Evolutionary conservation across 2,797 vertebrate genomes (phyloP).

Genomic region (Geotria australis): DNA sequence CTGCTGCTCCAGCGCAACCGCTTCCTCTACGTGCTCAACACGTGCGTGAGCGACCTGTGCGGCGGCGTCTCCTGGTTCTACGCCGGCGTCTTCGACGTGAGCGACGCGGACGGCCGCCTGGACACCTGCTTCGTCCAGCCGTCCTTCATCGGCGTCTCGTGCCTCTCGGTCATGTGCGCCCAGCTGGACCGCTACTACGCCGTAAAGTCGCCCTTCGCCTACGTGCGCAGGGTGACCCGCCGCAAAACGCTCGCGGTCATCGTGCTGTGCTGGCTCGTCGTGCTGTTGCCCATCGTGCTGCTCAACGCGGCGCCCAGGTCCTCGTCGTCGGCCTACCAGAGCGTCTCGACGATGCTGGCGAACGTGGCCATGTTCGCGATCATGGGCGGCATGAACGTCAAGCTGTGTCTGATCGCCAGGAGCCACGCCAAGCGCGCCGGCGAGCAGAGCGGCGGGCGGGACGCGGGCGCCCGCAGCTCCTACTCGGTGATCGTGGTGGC

Average conservation of each 20-base stretch:
- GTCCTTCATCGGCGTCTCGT: slow-evolving; percentile 27
- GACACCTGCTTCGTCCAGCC: slow-evolving; percentile 22
- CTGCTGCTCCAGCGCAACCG: slow-evolving; percentile 22
- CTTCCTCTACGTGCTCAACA: slow-evolving; percentile 34
- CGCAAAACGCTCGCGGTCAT: slow-evolving; percentile 16
- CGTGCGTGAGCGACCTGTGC: slow-evolving; percentile 27
- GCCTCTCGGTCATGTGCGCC: slow-evolving; percentile 27
- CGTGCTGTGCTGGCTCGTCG: slow-evolving; percentile 14
- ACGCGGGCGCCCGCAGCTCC: slow-evolving; percentile 21
- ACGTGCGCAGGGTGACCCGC: slow-evolving; percentile 14
- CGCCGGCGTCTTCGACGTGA: slow-evolving; percentile 26
- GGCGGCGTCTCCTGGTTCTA: slow-evolving; percentile 27
- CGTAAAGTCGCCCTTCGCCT: slow-evolving; percentile 20
- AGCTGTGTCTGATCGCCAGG: slow-evolving; percentile 21
- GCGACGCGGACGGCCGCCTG: slow-evolving; percentile 23
- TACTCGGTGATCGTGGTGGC: slow-evolving; percentile 26
- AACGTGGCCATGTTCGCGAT: slow-evolving; percentile 16
- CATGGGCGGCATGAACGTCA: slow-evolving; percentile 18
- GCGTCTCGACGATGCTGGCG: slow-evolving; percentile 11
- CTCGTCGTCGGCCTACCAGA: slow-evolving; percentile 8
- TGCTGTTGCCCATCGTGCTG: slow-evolving; percentile 9
- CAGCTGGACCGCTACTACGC: slow-evolving; percentile 31
- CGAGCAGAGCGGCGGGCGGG: slow-evolving; percentile 13
- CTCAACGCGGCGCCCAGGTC: slow-evolving; percentile 11
- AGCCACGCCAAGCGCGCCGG: slow-evolving; percentile 16